A percentile compares a stretch with the other conserved stretches of the same genome.
Evolutionary conservation across 2,888 invertebrate genomes (phyloP).

Genomic region (Lasiommata megera): DNA sequence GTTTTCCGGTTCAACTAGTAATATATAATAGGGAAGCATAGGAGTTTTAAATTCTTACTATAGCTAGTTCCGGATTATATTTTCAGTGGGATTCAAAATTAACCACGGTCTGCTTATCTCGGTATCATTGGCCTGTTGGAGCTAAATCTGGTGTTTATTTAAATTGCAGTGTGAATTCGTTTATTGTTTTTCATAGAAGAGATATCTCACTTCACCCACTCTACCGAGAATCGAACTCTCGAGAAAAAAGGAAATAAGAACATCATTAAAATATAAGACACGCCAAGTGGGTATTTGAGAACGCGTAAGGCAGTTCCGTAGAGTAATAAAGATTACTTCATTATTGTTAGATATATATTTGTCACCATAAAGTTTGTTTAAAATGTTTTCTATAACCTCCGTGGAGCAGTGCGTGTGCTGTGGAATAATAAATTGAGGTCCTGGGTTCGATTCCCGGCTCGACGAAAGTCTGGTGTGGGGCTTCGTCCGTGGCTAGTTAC

Average conservation of each 20-base stretch:
- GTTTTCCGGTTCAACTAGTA: too few relatives aligned
- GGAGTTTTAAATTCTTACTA: too few relatives aligned
- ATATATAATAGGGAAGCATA: too few relatives aligned
- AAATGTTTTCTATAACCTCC: too few relatives aligned
- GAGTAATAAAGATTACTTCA: too few relatives aligned
- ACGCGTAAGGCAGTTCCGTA: not conserved
- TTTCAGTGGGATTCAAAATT: not conserved
- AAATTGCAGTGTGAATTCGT: not conserved
- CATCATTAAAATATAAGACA: not conserved
- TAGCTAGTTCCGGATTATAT: not conserved
- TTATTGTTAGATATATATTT: too few relatives aligned
- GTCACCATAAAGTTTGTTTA: too few relatives aligned
- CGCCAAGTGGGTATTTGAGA: not conserved
- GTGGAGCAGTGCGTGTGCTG: too few relatives aligned
- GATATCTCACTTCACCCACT: not conserved
- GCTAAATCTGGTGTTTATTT: not conserved
- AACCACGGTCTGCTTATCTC: not conserved
- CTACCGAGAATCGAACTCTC: not conserved
- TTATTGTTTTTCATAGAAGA: constrained; percentile 4
- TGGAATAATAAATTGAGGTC: too few relatives aligned
- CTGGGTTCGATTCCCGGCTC: too few relatives aligned
- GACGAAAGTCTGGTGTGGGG: too few relatives aligned
- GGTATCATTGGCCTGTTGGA: not conserved
- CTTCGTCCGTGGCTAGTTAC: too few relatives aligned
- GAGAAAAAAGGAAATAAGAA: not conserved